Evolutionary conservation across 2,113 vertebrate species (phyloP).

Genomic region (Corydoras maculifer): DNA sequence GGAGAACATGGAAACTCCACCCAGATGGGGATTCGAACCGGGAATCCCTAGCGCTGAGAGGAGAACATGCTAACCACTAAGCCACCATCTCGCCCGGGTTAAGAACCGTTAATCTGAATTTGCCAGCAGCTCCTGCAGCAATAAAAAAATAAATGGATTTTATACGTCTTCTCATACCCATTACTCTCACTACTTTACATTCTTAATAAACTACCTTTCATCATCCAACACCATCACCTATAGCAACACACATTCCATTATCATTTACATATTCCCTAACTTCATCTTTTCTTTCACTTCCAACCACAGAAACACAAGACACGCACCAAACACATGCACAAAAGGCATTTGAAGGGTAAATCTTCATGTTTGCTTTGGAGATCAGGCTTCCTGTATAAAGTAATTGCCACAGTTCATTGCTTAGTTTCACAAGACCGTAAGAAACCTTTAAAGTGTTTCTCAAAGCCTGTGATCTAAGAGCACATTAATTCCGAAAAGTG

Average conservation of each 20-base stretch:
- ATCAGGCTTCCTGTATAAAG: slow-evolving; percentile 38
- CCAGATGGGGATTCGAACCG: too few species aligned
- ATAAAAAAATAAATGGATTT: slow-evolving; percentile 26
- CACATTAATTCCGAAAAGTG: slow-evolving; percentile 40
- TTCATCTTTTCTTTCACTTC: background rate
- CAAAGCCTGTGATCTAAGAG: slow-evolving; percentile 45
- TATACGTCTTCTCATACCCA: slow-evolving; percentile 22
- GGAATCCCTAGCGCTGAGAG: too few species aligned
- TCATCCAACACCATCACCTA: slow-evolving; percentile 30
- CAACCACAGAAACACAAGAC: slow-evolving; percentile 23
- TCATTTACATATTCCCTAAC: slow-evolving; percentile 4
- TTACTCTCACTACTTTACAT: slow-evolving; percentile 16
- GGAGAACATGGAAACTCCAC: too few species aligned
- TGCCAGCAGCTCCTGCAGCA: too few species aligned
- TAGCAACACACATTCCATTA: slow-evolving; percentile 26
- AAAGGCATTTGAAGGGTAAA: slow-evolving; percentile 19
- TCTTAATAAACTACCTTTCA: background rate
- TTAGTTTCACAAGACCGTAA: slow-evolving; percentile 45
- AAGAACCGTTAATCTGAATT: too few species aligned
- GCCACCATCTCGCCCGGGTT: too few species aligned
- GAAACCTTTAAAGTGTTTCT: slow-evolving; percentile 44
- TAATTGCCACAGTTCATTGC: slow-evolving; percentile 41
- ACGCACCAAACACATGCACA: slow-evolving; percentile 17
- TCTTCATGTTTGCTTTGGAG: slow-evolving; percentile 23
- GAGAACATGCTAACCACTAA: too few species aligned